A percentile compares a stretch with the other conserved stretches of the same genome.
These are phyloP conservation scores for Ia io DNA, from an alignment of 2,113 vertebrate genomes.

Conservation along the genomic window DNA sequence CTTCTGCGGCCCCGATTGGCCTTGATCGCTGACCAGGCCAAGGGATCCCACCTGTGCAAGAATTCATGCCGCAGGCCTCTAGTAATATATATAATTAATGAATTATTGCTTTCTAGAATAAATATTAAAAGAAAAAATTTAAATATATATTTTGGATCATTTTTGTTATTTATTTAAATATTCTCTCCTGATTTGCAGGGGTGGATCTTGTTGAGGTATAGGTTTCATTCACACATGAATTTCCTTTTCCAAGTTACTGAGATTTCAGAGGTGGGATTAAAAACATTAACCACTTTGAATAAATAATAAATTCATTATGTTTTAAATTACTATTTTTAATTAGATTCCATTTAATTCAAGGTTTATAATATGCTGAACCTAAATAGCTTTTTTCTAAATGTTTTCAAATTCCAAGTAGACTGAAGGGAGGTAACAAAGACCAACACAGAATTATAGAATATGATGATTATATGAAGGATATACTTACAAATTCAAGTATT, in stretches of 20 bases:
- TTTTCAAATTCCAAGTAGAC: conserved; percentile 43
- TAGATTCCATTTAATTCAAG: background rate
- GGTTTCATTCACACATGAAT: background rate
- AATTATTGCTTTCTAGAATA: conserved; percentile 21
- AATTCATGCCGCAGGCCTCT: too few relatives aligned
- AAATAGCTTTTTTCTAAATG: background rate
- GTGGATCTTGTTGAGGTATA: background rate
- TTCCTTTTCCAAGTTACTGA: background rate
- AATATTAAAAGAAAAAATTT: conserved; percentile 19
- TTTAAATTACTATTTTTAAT: conserved; percentile 26
- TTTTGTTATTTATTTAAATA: conserved; percentile 28
- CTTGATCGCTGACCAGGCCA: too few relatives aligned
- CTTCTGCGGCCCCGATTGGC: too few relatives aligned
- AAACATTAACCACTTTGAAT: conserved; percentile 26
- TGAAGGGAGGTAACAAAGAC: background rate
- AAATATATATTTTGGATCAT: background rate
- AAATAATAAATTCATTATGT: conserved; percentile 30
- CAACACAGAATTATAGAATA: background rate
- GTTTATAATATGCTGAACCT: background rate
- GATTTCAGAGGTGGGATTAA: background rate
- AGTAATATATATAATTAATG: background rate
- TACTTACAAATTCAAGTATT: background rate
- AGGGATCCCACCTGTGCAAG: too few relatives aligned
- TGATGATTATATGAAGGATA: background rate
- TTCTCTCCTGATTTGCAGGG: background rate